A percentile compares a stretch with the other conserved stretches of the same genome.
These are phyloP conservation scores for Tupaia tana DNA, from an alignment of 2,113 vertebrate species.

Conservation along the genomic window DNA sequence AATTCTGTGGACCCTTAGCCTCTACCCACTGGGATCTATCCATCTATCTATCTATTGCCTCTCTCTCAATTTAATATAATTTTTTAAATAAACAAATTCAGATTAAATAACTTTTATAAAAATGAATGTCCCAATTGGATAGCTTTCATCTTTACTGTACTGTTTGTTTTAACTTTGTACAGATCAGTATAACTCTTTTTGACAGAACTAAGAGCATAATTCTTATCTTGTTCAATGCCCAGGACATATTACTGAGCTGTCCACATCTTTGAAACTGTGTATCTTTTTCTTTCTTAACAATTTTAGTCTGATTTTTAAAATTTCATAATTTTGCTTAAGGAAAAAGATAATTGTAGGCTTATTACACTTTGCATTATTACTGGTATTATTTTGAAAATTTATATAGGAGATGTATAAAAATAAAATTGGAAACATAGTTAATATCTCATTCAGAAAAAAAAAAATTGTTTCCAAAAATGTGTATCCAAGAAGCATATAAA, in stretches of 20 bases:
- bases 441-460: background rate
- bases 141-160: background rate
- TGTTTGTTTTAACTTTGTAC: background rate
- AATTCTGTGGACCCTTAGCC: background rate
- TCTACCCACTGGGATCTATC: background rate
- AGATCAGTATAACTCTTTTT: background rate
- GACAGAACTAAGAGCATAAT: background rate
- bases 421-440: conserved; percentile 39
- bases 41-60: background rate
- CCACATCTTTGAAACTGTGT: background rate
- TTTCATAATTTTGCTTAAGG: conserved; percentile 39
- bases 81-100: background rate
- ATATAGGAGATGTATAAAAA: conserved; percentile 29
- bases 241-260: background rate
- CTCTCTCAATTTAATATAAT: background rate
- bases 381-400: background rate
- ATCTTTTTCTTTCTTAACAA: background rate
- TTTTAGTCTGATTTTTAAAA: conserved; percentile 2
- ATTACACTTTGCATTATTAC: background rate
- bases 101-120: background rate
- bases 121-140: background rate
- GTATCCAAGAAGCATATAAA: background rate
- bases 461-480: background rate
- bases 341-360: background rate
- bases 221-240: background rate